Base-by-base conservation (phyloP, 2,113 vertebrate genomes). In the Cynoglossus semilaevis region DNA sequence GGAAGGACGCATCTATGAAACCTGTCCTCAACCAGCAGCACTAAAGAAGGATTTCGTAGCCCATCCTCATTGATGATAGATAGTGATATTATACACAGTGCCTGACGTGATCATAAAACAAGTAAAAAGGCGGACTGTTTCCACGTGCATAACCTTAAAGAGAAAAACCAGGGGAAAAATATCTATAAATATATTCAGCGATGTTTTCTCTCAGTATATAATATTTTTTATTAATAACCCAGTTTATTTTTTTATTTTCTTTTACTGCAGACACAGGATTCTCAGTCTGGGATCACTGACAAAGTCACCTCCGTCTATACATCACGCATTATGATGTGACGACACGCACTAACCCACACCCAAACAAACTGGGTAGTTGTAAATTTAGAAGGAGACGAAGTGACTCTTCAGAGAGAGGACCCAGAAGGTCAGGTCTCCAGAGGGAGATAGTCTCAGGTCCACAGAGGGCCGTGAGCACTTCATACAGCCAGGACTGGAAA, bases 401-500 rank as follows among this genome's bases (percentile, higher is more conserved):
- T 1, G 9, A 46, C 8, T 17, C 11, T 55, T 53, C 16, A 19
- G 13, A 80, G 72, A 73, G 54, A 44, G 0, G 11, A 58, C 52
- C 58, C 62, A 18, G 49, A 49, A 79, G 64, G 37, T 46, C 49
- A 16, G 3, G 40, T 70, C 77, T 63, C 74, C 11, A 22, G 54
- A 65, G 69, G 46, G 37, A 42, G 18, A 0, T 6, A 1, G 42
- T 54, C 11, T 46, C 15, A 29, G 34, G 57, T 61, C 65, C 53
- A 37, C 19, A 8, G 54, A 51, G 54, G 38, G 50, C 34, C 1
- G 0, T 22, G 18, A 12, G 52, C 18, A 74, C 67, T 69, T 58
- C n/a, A 46, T 75, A 64, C 79, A 67, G 70, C 37, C 76, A 58
- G 70, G 72, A 58, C 70, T 74, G 67, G 48, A 74, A 78, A 72